Conservation (phyloP, 2,888 invertebrate genomes). For the Neoitamus cyanurus region DNA sequence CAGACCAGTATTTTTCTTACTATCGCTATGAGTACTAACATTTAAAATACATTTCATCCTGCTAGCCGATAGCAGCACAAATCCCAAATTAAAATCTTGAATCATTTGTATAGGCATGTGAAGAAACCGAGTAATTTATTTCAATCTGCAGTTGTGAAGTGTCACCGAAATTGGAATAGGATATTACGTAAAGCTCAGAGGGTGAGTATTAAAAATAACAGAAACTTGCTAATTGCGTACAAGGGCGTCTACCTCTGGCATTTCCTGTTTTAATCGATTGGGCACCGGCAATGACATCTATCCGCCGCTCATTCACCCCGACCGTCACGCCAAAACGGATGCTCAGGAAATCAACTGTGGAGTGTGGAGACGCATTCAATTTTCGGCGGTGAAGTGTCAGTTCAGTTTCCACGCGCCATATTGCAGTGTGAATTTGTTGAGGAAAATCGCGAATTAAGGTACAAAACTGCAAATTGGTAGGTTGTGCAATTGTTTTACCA, state of each 20-base stretch:
- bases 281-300: background rate
- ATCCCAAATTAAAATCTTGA: too few relatives aligned
- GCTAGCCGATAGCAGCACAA: too few relatives aligned
- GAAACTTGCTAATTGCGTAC: background rate
- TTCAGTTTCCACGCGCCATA: slow-evolving; percentile 41
- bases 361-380: background rate
- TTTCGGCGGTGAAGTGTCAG: slow-evolving; percentile 8
- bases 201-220: background rate
- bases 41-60: too few relatives aligned
- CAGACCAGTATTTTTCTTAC: too few relatives aligned
- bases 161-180: too few relatives aligned
- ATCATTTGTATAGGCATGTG: too few relatives aligned
- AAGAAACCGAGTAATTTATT: too few relatives aligned
- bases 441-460: background rate
- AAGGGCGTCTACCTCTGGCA: background rate
- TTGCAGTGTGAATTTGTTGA: background rate
- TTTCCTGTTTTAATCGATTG: background rate
- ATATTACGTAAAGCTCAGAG: too few relatives aligned
- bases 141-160: too few relatives aligned
- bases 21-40: too few relatives aligned
- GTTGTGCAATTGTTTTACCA: background rate
- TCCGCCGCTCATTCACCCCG: background rate
- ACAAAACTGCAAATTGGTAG: background rate
- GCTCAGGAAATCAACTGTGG: background rate
- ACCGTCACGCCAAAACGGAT: background rate